These are phyloP conservation scores for Odontocolon sp. DNA, from an alignment of 2,888 invertebrate genomes.

Conservation along the genomic window DNA sequence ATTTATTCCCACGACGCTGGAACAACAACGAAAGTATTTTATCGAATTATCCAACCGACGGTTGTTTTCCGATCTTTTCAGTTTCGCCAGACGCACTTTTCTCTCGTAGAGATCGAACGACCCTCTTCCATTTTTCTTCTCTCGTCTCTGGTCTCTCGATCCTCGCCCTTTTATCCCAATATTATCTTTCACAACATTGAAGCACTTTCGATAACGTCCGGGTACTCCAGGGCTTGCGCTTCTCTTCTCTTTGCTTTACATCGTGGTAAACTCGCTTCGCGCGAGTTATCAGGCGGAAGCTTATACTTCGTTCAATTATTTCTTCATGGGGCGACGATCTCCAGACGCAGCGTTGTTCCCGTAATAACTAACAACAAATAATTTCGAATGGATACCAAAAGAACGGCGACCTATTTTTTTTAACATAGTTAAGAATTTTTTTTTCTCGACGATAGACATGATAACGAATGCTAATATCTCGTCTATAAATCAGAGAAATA, in stretches of 20 bases:
- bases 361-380: constrained; percentile 27
- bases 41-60: background rate
- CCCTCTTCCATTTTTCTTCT: constrained; percentile 4
- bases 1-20: background rate
- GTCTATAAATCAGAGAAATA: background rate
- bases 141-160: constrained; percentile 15
- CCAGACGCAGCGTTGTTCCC: constrained; percentile 1
- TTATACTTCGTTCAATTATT: constrained; percentile 23
- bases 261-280: too few species aligned
- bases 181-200: constrained; percentile 32
- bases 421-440: background rate
- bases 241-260: background rate
- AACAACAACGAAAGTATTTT: constrained; percentile 4
- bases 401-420: background rate
- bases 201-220: constrained; percentile 28
- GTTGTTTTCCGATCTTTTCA: constrained; percentile 3
- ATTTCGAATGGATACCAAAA: background rate
- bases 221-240: background rate
- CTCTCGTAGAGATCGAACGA: background rate
- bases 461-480: background rate
- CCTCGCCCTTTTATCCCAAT: constrained; percentile 48
- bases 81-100: constrained; percentile 26
- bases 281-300: constrained; percentile 19
- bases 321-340: constrained; percentile 10
- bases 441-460: background rate